Evolutionary conservation across 2,113 vertebrate species (phyloP).

Genomic region (Leptosomus discolor): DNA sequence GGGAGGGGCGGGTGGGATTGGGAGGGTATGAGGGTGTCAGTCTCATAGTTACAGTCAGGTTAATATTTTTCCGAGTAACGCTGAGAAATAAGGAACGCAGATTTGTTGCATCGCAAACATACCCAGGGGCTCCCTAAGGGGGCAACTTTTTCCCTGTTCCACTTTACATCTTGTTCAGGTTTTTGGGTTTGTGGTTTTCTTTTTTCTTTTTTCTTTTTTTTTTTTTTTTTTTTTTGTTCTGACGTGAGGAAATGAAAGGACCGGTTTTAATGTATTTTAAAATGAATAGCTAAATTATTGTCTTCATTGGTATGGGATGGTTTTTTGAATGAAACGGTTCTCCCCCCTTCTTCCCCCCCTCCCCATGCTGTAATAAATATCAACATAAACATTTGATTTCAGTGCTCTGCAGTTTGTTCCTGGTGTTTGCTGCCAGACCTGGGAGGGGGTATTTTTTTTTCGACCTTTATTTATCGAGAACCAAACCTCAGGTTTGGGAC

Average conservation of each 20-base stretch:
- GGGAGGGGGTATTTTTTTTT: background rate
- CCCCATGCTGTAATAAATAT: conserved; percentile 78
- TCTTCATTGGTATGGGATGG: conserved; percentile 72
- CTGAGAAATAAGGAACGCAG: background rate
- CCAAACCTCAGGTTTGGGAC: background rate
- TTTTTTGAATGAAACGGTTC: conserved; percentile 68
- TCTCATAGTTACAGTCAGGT: conserved; percentile 81
- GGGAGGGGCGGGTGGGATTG: background rate
- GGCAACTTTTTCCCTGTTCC: background rate
- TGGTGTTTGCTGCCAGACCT: background rate
- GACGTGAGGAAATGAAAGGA: conserved; percentile 76
- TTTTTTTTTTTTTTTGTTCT: background rate
- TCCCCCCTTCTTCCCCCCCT: background rate
- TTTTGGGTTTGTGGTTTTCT: background rate
- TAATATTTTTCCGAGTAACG: conserved; percentile 19
- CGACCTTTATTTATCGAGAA: background rate
- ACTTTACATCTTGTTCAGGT: background rate
- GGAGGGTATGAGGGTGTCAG: conserved; percentile 21
- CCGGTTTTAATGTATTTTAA: conserved; percentile 87
- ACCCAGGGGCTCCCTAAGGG: conserved; percentile 66
- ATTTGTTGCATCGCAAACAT: conserved; percentile 61
- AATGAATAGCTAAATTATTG: conserved; percentile 85
- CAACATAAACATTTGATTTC: conserved; percentile 68
- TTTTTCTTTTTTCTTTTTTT: background rate
- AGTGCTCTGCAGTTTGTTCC: conserved; percentile 50